Evolutionary conservation across 2,797 vertebrate genomes (phyloP).

Genomic region (Labeo calbasu): DNA sequence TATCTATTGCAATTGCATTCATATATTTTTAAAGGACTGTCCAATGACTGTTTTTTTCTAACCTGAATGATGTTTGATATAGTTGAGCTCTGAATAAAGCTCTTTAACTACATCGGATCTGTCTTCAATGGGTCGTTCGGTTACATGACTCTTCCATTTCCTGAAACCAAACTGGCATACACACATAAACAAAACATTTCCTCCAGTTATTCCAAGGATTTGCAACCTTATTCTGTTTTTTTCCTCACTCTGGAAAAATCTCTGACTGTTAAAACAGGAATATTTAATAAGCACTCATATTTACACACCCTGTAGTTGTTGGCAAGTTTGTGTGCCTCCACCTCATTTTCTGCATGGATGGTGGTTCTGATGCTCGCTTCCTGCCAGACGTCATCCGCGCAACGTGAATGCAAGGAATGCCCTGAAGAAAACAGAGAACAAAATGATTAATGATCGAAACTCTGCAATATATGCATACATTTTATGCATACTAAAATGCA

Average conservation of each 20-base stretch:
- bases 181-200: slow-evolving; percentile 79
- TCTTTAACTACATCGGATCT: slow-evolving; percentile 89
- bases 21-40: background rate
- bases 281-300: background rate
- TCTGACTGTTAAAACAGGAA: background rate
- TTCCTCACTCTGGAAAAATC: background rate
- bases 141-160: slow-evolving; percentile 94
- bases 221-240: background rate
- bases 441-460: too few relatives aligned
- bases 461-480: too few relatives aligned
- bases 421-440: slow-evolving; percentile 42
- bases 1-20: background rate
- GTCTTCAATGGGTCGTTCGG: slow-evolving; percentile 83
- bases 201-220: slow-evolving; percentile 79
- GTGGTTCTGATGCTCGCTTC: slow-evolving; percentile 82
- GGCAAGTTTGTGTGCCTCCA: slow-evolving; percentile 85
- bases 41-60: background rate
- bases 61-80: slow-evolving; percentile 78
- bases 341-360: slow-evolving; percentile 82
- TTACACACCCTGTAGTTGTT: slow-evolving; percentile 85
- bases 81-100: slow-evolving; percentile 87
- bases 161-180: slow-evolving; percentile 87
- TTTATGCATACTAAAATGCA: background rate
- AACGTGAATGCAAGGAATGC: slow-evolving; percentile 63
- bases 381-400: slow-evolving; percentile 77